Evolutionary conservation across 2,888 invertebrate species (phyloP).

Genomic region (Drosophila quasianomalipes): DNA sequence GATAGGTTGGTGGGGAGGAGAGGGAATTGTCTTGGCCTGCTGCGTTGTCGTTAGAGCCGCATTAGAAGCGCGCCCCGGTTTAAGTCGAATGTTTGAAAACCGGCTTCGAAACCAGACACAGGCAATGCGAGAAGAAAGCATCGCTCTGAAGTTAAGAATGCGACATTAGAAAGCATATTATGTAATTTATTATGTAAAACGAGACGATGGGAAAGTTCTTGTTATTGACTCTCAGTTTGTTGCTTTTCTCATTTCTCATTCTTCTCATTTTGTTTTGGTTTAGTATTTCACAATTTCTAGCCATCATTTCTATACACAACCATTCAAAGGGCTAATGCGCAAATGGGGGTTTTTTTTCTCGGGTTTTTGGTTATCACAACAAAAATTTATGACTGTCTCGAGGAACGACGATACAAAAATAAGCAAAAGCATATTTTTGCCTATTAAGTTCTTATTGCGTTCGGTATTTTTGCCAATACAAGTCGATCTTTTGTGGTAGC

Average conservation of each 20-base stretch:
- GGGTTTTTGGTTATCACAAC: constrained; percentile 41
- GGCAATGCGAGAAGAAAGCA: constrained; percentile 69
- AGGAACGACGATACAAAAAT: constrained; percentile 37
- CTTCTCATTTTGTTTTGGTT: constrained; percentile 14
- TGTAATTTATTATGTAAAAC: constrained; percentile 74
- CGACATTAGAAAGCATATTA: constrained; percentile 77
- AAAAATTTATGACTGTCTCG: constrained; percentile 28
- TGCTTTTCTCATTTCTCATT: neutral
- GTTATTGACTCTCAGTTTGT: constrained; percentile 30
- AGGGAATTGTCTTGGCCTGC: constrained; percentile 33
- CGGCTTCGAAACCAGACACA: constrained; percentile 46
- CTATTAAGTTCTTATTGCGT: constrained; percentile 27
- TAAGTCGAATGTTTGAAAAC: constrained; percentile 32
- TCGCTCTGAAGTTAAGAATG: constrained; percentile 46
- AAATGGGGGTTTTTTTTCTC: constrained; percentile 40
- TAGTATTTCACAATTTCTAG: constrained; percentile 71
- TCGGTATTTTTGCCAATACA: constrained; percentile 22
- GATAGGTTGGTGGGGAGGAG: neutral
- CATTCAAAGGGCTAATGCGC: constrained; percentile 62
- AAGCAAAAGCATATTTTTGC: constrained; percentile 8
- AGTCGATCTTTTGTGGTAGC: neutral
- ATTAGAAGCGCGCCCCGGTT: constrained; percentile 56
- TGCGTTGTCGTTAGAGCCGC: constrained; percentile 71
- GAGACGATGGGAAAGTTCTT: constrained; percentile 72
- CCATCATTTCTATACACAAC: constrained; percentile 36